Conservation (phyloP, 2,797 vertebrate species). For the Melanotaenia trifasciata region DNA sequence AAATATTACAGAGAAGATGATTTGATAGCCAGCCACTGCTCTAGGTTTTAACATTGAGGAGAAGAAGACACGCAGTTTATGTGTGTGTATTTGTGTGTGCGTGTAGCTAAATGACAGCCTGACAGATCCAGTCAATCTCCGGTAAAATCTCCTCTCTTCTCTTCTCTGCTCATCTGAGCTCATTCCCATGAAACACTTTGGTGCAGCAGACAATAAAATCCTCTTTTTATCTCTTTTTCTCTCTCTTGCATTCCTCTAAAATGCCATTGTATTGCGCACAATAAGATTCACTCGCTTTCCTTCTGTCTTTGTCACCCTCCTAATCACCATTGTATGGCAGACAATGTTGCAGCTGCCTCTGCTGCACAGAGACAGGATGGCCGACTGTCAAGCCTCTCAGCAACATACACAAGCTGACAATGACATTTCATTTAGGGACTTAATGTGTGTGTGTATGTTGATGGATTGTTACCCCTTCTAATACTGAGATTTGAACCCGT, state of each 20-base stretch:
- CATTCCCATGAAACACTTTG: constrained; percentile 47
- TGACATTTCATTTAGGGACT: constrained; percentile 63
- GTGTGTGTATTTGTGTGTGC: constrained; percentile 21
- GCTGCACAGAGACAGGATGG: constrained; percentile 56
- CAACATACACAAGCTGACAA: constrained; percentile 46
- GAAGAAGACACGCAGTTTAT: background rate
- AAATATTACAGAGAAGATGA: background rate
- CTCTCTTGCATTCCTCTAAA: constrained; percentile 51
- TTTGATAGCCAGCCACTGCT: background rate
- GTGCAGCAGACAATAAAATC: constrained; percentile 51
- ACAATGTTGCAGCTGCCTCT: constrained; percentile 71
- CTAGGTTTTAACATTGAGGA: background rate
- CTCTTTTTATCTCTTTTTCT: constrained; percentile 47
- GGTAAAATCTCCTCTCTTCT: constrained; percentile 54
- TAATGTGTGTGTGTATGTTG: constrained; percentile 31
- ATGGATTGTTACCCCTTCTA: constrained; percentile 30
- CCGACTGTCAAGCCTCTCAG: constrained; percentile 55
- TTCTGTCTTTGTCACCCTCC: constrained; percentile 62
- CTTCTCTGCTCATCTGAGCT: constrained; percentile 33
- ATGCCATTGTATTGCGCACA: constrained; percentile 68
- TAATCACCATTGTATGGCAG: constrained; percentile 72
- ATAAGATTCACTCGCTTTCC: constrained; percentile 70
- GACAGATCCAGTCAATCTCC: constrained; percentile 58
- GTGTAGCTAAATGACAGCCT: constrained; percentile 26
- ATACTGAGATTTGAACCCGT: constrained; percentile 43